Evolutionary conservation across 2,888 invertebrate species (phyloP).

Genomic region (Dendrolimus houi): DNA sequence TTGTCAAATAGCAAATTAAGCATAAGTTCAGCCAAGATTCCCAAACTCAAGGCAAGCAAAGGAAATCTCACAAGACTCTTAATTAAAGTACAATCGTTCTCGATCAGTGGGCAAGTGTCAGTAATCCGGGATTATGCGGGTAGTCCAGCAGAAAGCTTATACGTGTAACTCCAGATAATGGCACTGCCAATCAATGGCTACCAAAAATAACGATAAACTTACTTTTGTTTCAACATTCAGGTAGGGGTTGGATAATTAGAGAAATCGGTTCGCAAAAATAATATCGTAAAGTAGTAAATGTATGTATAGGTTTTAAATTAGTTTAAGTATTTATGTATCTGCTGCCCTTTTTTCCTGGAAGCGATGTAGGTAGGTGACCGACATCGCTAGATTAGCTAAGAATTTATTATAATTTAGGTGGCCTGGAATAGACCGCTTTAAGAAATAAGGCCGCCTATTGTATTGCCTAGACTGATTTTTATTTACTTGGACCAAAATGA

Average conservation of each 20-base stretch:
- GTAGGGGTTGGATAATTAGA: background rate
- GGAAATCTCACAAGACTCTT: background rate
- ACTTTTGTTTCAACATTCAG: slow-evolving; percentile 4
- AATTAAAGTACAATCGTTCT: slow-evolving; percentile 10
- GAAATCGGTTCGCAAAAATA: background rate
- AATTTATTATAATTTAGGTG: too few relatives aligned
- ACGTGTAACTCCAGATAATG: slow-evolving; percentile 49
- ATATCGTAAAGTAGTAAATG: background rate
- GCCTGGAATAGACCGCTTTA: too few relatives aligned
- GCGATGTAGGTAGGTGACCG: too few relatives aligned
- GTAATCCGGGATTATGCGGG: slow-evolving; percentile 43
- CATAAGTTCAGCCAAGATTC: too few relatives aligned
- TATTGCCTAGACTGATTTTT: too few relatives aligned
- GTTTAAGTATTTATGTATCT: too few relatives aligned
- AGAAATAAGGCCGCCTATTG: too few relatives aligned
- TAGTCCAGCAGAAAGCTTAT: slow-evolving; percentile 29
- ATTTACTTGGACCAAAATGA: too few relatives aligned
- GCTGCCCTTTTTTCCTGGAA: too few relatives aligned
- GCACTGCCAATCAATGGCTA: slow-evolving; percentile 44
- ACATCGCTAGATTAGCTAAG: too few relatives aligned
- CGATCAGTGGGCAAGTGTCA: background rate
- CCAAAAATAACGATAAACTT: slow-evolving; percentile 8
- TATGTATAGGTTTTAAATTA: too few relatives aligned
- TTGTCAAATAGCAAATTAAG: too few relatives aligned
- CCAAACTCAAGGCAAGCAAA: background rate